Conservation (phyloP, 1,140 invertebrate species). For the Mizuhopecten yessoensis region DNA sequence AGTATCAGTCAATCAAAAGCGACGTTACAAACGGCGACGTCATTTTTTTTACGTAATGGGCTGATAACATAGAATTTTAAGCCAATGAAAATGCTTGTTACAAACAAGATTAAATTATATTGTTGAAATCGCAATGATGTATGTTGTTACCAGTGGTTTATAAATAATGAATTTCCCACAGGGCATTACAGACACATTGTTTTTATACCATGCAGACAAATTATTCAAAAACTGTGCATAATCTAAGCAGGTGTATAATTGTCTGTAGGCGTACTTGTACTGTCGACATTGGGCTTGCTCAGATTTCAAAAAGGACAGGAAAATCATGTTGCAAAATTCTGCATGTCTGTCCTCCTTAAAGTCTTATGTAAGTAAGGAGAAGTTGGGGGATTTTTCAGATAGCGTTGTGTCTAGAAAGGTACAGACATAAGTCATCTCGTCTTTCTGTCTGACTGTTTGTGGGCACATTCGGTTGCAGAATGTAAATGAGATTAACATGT, state of each 20-base stretch:
- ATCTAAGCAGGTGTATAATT: constrained; percentile 24
- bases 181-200: constrained; percentile 17
- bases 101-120: neutral
- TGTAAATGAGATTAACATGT: no score
- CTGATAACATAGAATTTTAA: no score
- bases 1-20: no score
- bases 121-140: constrained; percentile 3
- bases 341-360: neutral
- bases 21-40: no score
- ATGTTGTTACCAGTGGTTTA: neutral
- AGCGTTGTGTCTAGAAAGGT: neutral
- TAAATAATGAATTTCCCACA: neutral
- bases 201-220: neutral
- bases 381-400: neutral
- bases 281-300: neutral
- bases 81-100: no score
- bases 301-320: neutral
- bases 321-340: neutral
- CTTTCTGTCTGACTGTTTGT: neutral
- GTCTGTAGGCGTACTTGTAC: neutral
- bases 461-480: no score
- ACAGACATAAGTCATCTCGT: neutral
- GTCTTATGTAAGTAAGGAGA: no score
- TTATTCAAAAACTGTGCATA: constrained; percentile 35
- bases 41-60: no score